Base-by-base conservation (phyloP, 2,888 invertebrate species). In the Drosophila mimica region DNA sequence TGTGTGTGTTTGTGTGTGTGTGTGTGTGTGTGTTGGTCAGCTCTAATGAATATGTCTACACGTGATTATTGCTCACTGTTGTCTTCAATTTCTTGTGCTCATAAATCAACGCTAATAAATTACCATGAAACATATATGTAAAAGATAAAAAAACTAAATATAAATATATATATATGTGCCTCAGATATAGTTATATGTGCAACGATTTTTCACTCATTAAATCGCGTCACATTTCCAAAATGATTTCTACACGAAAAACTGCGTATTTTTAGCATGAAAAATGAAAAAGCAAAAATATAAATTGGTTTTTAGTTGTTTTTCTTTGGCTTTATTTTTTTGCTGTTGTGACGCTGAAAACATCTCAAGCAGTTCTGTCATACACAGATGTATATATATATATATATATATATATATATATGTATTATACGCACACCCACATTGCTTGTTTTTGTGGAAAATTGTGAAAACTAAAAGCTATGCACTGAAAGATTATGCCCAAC, bases 161-260 rank as follows among this genome's bases (percentile, higher is more conserved):
- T 71, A 74, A 74, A 61, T 46, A 52, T 36, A 46, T 48, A 53
- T 33, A 31, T n/a, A 60, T 61, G 51, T 36, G 20, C 20, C 57
- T 48, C 43, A 54, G 36, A 56, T 34, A 61, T 11, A 30, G 46
- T 46, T 49, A 17, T 28, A n/a, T 25, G 52, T n/a, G 57, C 33
- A 13, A 46, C 58, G 57, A 11, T 64, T 54, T 59, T 68, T 71
- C 74, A 59, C 79, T 73, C 79, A 86, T 86, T 86, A 86, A 83
- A 83, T 73, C 86, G 81, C 86, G 83, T 83, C 83, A 81, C 76
- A 72, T 65, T 74, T 82, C 76, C 79, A 71, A 71, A 74, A 48
- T 43, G 46, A 57, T 61, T 68, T 60, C 59, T 28, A 54, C 54
- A 38, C n/a, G 13, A 38, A 54, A 11, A 52, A 15, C 20, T 25